Percentiles rank a stretch among this genome's conserved stretches.
These are phyloP conservation scores for Takifugu flavidus DNA, from an alignment of 2,113 vertebrate species.

Conservation along the genomic window DNA sequence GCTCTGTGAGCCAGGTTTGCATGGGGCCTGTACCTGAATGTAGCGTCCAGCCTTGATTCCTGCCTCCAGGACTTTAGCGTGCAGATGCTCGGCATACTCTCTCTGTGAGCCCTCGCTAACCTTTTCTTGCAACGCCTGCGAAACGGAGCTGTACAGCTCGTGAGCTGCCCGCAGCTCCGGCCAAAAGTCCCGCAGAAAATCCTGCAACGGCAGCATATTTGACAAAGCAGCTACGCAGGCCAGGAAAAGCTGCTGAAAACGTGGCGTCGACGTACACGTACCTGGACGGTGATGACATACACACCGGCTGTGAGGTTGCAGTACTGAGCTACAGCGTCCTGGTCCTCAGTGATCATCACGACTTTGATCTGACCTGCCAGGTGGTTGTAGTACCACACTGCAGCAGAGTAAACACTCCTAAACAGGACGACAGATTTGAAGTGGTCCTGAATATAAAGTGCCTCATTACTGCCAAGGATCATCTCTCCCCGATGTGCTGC, in stretches of 20 bases:
- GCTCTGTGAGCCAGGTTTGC: not conserved
- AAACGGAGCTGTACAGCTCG: constrained; percentile 84
- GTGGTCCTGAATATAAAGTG: not conserved
- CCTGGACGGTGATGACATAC: constrained; percentile 90
- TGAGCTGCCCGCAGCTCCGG: constrained; percentile 82
- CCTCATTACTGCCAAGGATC: too few relatives aligned
- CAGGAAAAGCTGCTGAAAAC: too few relatives aligned
- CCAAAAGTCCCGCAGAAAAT: constrained; percentile 91
- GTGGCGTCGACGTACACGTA: constrained; percentile 32
- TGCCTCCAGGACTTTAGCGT: constrained; percentile 83
- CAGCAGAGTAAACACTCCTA: constrained; percentile 91
- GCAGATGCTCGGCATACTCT: constrained; percentile 86
- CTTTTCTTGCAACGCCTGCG: constrained; percentile 80
- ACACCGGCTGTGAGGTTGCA: constrained; percentile 85
- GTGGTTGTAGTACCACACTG: constrained; percentile 93
- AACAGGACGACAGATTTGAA: constrained; percentile 30
- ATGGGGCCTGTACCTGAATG: constrained; percentile 72
- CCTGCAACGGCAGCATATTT: constrained; percentile 66
- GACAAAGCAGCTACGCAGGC: not conserved
- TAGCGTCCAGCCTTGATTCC: constrained; percentile 94
- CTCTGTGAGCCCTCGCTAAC: constrained; percentile 83
- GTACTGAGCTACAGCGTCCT: constrained; percentile 76
- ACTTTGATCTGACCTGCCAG: constrained; percentile 83
- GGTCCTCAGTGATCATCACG: constrained; percentile 93
- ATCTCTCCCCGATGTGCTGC: too few relatives aligned